Percentiles rank a stretch among this genome's conserved stretches.
phyloP scores from a whole-genome alignment of 2,888 invertebrate species.

The Conus canariensis region DNA sequence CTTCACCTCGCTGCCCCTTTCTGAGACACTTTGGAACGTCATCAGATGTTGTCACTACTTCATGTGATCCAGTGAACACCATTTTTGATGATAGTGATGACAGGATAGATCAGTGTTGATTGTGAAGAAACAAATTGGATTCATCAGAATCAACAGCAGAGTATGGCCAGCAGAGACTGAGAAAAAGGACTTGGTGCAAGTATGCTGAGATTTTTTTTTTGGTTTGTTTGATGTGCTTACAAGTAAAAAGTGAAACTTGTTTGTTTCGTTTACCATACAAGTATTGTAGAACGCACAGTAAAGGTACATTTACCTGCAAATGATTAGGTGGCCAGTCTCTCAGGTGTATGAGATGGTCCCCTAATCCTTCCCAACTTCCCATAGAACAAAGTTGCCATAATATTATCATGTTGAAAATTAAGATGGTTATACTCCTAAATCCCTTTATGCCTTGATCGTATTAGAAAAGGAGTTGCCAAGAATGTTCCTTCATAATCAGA shows the following conservation, averaged over 20 bases:
- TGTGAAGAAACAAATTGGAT: slow-evolving; percentile 23
- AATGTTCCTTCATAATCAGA: too few species aligned
- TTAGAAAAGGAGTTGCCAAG: neutral
- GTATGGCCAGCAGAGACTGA: too few species aligned
- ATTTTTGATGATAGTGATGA: neutral
- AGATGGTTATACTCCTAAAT: too few species aligned
- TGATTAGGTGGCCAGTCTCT: neutral
- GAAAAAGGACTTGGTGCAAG: too few species aligned
- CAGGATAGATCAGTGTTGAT: too few species aligned
- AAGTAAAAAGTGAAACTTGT: slow-evolving; percentile 26
- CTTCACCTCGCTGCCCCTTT: too few species aligned
- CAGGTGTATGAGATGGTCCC: neutral
- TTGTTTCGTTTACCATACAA: neutral
- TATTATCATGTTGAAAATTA: neutral
- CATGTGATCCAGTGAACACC: too few species aligned
- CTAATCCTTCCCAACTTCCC: neutral
- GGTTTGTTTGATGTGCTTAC: neutral
- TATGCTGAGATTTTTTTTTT: neutral
- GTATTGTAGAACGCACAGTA: neutral
- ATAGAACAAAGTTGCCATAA: neutral
- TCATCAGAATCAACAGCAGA: too few species aligned
- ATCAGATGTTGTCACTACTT: too few species aligned
- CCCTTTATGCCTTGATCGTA: neutral
- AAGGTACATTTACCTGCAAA: neutral
- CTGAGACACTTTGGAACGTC: too few species aligned